Evolutionary conservation across 2,888 invertebrate species (phyloP).

Genomic region (Tipula lateralis): DNA sequence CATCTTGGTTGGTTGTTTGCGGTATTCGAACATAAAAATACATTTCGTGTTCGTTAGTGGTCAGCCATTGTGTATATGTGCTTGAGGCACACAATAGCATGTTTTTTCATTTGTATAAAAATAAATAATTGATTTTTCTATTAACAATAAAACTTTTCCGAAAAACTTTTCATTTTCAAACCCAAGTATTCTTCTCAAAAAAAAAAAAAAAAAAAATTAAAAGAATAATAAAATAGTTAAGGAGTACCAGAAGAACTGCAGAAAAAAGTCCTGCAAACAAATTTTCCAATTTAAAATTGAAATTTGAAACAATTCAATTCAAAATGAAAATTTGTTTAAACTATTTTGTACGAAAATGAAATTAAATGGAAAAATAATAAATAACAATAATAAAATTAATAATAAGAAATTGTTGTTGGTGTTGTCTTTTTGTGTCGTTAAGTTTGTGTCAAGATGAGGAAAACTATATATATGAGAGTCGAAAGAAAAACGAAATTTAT

Average conservation of each 20-base stretch:
- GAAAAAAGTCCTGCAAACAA: constrained; percentile 4
- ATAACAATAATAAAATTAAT: constrained; percentile 24
- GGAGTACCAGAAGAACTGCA: neutral
- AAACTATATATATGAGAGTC: neutral
- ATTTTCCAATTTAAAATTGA: constrained; percentile 19
- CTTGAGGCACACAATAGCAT: neutral
- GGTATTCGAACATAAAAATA: neutral
- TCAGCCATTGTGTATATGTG: neutral
- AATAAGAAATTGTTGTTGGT: neutral
- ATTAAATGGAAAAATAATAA: constrained; percentile 24
- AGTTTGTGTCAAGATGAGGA: neutral
- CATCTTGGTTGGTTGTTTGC: neutral
- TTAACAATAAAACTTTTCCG: neutral
- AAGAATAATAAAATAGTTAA: neutral
- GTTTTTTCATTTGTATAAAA: neutral
- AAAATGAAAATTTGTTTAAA: neutral
- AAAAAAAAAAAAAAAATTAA: neutral
- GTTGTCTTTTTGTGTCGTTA: neutral
- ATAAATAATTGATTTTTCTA: constrained; percentile 4
- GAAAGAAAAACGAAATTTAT: neutral
- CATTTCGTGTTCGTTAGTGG: neutral
- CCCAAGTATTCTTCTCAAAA: neutral
- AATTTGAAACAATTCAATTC: constrained; percentile 13
- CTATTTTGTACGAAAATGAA: neutral
- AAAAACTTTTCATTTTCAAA: constrained; percentile 24